Evolutionary conservation across 2,888 invertebrate species (phyloP).

Genomic region (Drosophila dives): DNA sequence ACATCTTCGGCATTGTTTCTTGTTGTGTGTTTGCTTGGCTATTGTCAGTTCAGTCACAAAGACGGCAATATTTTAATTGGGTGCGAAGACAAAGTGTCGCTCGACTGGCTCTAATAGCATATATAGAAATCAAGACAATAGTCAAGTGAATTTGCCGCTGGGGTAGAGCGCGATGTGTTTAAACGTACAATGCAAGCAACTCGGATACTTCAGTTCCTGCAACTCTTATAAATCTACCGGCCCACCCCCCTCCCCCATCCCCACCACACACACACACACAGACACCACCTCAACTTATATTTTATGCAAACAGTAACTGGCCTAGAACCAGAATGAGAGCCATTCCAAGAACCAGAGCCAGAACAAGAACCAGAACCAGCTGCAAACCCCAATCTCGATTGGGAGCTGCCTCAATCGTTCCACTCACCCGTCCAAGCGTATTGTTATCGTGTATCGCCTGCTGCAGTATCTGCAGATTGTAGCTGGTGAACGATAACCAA

Average conservation of each 20-base stretch:
- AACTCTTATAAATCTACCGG: neutral
- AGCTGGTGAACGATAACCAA: constrained; percentile 95
- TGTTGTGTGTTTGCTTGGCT: constrained; percentile 31
- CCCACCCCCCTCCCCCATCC: neutral
- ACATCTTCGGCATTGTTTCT: neutral
- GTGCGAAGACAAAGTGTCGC: constrained; percentile 73
- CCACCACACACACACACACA: neutral
- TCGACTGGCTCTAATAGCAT: constrained; percentile 72
- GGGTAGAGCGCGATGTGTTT: constrained; percentile 58
- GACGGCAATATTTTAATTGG: constrained; percentile 69
- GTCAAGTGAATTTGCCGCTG: constrained; percentile 53
- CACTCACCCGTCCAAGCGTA: constrained; percentile 85
- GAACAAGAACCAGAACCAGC: constrained; percentile 4
- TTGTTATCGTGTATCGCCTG: constrained; percentile 87
- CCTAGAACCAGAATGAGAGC: neutral
- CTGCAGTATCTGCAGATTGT: constrained; percentile 91
- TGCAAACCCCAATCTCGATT: constrained; percentile 14
- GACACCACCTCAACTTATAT: constrained; percentile 30
- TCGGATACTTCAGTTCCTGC: constrained; percentile 49
- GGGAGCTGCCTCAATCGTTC: constrained; percentile 33
- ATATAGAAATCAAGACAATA: constrained; percentile 64
- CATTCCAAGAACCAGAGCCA: neutral
- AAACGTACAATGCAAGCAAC: constrained; percentile 61
- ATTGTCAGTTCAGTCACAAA: constrained; percentile 19
- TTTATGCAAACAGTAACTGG: constrained; percentile 57